Evolutionary conservation across 2,113 vertebrate genomes (phyloP).

Genomic region (Mola mola): DNA sequence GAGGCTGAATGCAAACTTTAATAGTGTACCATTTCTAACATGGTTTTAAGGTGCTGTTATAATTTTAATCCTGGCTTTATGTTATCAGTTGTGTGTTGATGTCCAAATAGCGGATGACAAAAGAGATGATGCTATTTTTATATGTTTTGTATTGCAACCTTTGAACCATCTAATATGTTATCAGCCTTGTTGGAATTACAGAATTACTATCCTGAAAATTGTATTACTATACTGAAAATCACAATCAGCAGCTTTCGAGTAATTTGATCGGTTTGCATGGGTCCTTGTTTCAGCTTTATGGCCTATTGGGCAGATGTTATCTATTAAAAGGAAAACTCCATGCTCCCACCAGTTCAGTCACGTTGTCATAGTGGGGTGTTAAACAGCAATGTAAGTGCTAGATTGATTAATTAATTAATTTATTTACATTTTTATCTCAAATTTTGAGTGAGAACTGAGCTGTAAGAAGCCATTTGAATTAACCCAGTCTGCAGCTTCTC

Average conservation of each 20-base stretch:
- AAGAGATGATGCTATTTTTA: neutral
- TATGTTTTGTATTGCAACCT: neutral
- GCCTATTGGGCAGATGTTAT: slow-evolving; percentile 1
- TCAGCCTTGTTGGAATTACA: too few species aligned
- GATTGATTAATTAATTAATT: neutral
- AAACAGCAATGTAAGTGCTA: slow-evolving; percentile 14
- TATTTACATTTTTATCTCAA: neutral
- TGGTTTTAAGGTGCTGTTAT: too few species aligned
- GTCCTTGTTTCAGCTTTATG: neutral
- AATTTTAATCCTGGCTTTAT: neutral
- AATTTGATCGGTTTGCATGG: neutral
- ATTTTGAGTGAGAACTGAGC: neutral
- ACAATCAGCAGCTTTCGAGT: neutral
- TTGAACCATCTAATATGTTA: too few species aligned
- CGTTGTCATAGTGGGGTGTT: slow-evolving; percentile 1
- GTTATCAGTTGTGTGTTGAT: neutral
- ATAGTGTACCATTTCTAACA: too few species aligned
- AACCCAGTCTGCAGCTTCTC: neutral
- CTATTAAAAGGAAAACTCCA: neutral
- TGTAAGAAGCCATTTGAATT: neutral
- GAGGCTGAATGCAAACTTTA: too few species aligned
- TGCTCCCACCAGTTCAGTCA: neutral
- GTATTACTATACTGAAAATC: neutral
- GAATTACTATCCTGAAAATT: too few species aligned
- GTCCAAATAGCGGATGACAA: neutral